These are phyloP conservation scores for Rhinolophus sinicus DNA, from an alignment of 2,113 vertebrate genomes.

Conservation along the genomic window DNA sequence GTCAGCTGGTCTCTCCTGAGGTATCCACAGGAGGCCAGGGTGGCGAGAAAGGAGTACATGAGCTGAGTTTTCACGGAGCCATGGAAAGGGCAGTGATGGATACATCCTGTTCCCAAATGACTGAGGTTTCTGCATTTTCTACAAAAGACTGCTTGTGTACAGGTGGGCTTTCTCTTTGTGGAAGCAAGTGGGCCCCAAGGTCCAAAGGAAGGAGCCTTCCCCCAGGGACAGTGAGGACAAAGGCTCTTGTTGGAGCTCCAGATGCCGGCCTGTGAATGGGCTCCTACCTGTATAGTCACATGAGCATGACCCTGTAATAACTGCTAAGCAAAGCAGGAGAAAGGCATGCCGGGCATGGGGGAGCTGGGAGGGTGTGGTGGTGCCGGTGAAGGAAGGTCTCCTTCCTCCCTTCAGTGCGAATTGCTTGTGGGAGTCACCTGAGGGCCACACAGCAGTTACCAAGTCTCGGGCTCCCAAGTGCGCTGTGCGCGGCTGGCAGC, in stretches of 20 bases:
- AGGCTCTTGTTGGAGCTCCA: not conserved
- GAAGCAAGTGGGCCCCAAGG: not conserved
- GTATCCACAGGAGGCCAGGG: not conserved
- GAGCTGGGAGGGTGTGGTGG: too few relatives aligned
- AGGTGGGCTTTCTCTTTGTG: too few relatives aligned
- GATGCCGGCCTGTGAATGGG: not conserved
- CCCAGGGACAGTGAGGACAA: too few relatives aligned
- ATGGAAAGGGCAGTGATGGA: not conserved
- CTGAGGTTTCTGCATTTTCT: not conserved
- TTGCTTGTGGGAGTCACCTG: too few relatives aligned
- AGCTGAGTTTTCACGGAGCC: not conserved
- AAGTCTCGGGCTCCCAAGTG: too few relatives aligned
- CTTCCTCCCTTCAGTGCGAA: too few relatives aligned
- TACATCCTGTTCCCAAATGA: not conserved
- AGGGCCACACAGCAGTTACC: too few relatives aligned
- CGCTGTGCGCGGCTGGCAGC: not conserved
- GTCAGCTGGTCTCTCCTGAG: not conserved
- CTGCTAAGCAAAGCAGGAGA: not conserved
- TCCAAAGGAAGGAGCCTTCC: not conserved
- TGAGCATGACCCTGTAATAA: not conserved
- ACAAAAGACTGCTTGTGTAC: not conserved
- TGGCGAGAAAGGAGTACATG: not conserved
- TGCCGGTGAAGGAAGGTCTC: too few relatives aligned
- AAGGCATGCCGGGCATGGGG: not conserved
- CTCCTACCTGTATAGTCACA: not conserved